Evolutionary conservation across 2,888 invertebrate genomes (phyloP).

Genomic region (Aradus depressus): DNA sequence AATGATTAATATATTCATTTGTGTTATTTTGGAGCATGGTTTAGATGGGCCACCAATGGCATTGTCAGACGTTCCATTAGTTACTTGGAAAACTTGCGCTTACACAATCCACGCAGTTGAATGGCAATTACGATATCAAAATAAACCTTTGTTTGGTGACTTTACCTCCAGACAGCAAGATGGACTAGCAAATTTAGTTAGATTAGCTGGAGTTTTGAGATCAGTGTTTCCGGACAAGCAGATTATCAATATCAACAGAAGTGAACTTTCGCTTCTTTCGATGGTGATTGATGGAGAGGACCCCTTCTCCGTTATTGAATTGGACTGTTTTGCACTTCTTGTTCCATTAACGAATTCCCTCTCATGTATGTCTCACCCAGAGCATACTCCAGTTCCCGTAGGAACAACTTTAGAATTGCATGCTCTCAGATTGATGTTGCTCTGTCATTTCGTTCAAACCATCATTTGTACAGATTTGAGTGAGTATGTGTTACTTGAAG

Average conservation of each 20-base stretch:
- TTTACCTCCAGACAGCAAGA: conserved; percentile 66
- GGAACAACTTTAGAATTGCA: conserved; percentile 66
- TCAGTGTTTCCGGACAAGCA: conserved; percentile 34
- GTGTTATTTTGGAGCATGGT: conserved; percentile 46
- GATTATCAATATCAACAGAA: conserved; percentile 42
- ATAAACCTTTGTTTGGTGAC: conserved; percentile 61
- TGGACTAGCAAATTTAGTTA: conserved; percentile 58
- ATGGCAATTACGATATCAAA: conserved; percentile 54
- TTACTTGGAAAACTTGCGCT: conserved; percentile 59
- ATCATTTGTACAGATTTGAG: conserved; percentile 50
- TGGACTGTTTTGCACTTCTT: conserved; percentile 76
- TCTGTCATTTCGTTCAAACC: conserved; percentile 70
- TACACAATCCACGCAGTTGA: conserved; percentile 71
- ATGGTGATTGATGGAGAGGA: conserved; percentile 37
- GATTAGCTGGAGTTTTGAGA: conserved; percentile 46
- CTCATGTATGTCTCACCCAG: conserved; percentile 51
- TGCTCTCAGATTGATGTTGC: conserved; percentile 64
- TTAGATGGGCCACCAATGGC: conserved; percentile 39
- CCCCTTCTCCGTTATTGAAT: conserved; percentile 52
- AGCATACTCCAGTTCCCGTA: conserved; percentile 46
- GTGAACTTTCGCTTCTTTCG: conserved; percentile 43
- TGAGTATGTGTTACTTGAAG: conserved; percentile 28
- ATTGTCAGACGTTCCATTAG: conserved; percentile 43
- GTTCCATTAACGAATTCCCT: conserved; percentile 65
- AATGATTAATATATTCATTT: conserved; percentile 47